Conservation (phyloP, 2,888 invertebrate genomes). For the Noctua comes region DNA sequence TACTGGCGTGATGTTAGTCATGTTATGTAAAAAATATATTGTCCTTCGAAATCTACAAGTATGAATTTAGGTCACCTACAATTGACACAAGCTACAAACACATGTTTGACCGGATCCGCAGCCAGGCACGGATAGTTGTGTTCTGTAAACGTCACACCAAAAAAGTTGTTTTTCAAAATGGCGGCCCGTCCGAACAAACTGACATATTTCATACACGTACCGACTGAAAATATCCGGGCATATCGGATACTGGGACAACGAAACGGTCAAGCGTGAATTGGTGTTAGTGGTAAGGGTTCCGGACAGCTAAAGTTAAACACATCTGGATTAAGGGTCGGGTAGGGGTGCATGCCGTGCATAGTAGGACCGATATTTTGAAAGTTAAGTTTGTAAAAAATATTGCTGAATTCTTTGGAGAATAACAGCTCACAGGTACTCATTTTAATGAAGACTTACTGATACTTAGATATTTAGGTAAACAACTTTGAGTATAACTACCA, state of each 20-base stretch:
- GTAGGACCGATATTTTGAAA: no score
- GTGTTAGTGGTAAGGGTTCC: background rate
- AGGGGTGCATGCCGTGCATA: no score
- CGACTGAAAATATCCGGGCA: slow-evolving; percentile 41
- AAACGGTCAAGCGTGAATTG: slow-evolving; percentile 25
- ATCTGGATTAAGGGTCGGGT: background rate
- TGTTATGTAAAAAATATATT: no score
- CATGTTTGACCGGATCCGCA: background rate
- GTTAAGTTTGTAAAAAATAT: no score
- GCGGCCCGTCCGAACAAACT: slow-evolving; percentile 22
- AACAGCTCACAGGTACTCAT: no score
- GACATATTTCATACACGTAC: slow-evolving; percentile 49
- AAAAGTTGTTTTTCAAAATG: slow-evolving; percentile 38
- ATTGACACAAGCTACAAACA: slow-evolving; percentile 9
- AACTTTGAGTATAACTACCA: no score
- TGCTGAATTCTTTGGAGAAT: no score
- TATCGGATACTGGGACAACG: slow-evolving; percentile 7
- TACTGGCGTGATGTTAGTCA: no score
- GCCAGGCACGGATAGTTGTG: slow-evolving; percentile 10
- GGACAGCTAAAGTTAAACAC: background rate
- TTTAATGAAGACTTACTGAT: no score
- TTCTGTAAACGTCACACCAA: slow-evolving; percentile 30
- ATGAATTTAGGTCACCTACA: slow-evolving; percentile 12
- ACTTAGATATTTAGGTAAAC: no score
- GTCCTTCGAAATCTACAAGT: background rate